Conservation (phyloP, 2,113 vertebrate genomes). For the Fregetta grallaria region DNA sequence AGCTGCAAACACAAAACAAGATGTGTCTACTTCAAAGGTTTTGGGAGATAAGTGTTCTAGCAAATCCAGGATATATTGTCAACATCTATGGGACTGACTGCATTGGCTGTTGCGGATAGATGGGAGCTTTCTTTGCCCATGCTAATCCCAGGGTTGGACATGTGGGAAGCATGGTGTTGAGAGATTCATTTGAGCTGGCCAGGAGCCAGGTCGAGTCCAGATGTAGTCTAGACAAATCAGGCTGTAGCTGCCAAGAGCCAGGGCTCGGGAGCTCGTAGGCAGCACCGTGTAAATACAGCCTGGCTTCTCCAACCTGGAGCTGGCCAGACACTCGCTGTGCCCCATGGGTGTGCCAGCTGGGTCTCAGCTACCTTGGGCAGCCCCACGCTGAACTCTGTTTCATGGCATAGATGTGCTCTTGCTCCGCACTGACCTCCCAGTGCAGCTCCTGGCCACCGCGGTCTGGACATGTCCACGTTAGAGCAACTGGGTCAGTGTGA, state of each 20-base stretch:
- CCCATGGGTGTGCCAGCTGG: not conserved
- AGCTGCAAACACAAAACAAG: not conserved
- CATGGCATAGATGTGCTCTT: not conserved
- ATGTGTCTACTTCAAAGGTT: not conserved
- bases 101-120: not conserved
- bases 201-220: conserved; percentile 23
- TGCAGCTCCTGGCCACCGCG: accelerated
- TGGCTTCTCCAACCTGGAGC: not conserved
- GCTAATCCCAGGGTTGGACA: not conserved
- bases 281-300: not conserved
- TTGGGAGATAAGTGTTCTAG: not conserved
- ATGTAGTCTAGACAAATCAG: conserved; percentile 52
- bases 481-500: not conserved
- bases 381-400: accelerated
- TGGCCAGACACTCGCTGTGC: not conserved
- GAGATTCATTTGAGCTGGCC: conserved; percentile 37
- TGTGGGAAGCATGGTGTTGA: conserved; percentile 6
- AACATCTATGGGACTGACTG: not conserved
- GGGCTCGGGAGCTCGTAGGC: not conserved
- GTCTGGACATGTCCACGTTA: accelerated
- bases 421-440: accelerated
- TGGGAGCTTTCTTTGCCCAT: not conserved
- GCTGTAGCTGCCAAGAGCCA: not conserved
- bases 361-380: not conserved
- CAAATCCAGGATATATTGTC: not conserved